Percentiles rank a stretch among this genome's conserved stretches.
Evolutionary conservation across 1,140 invertebrate species (phyloP).

Genomic region (Zophobas morio): DNA sequence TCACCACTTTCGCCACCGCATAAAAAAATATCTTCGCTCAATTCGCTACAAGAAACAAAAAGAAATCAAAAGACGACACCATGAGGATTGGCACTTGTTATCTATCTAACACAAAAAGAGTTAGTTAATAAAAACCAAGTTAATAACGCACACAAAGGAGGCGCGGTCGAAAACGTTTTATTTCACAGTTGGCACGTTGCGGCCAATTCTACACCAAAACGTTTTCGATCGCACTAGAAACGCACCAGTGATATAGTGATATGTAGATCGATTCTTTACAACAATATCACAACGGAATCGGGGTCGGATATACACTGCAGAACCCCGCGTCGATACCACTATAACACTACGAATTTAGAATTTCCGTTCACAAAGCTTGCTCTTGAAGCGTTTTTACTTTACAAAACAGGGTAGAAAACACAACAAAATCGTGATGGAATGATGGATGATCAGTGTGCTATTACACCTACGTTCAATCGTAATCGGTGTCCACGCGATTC

Average conservation of each 20-base stretch:
- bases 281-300: slow-evolving; percentile 6
- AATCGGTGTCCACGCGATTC: slow-evolving; percentile 66
- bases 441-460: slow-evolving; percentile 61
- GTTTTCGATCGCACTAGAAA: background rate
- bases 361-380: slow-evolving; percentile 39
- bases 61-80: slow-evolving; percentile 17
- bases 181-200: no score
- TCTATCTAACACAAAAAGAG: slow-evolving; percentile 24
- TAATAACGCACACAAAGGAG: slow-evolving; percentile 16
- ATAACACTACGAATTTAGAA: slow-evolving; percentile 39
- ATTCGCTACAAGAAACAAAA: slow-evolving; percentile 38
- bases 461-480: slow-evolving; percentile 62
- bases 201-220: no score
- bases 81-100: slow-evolving; percentile 31
- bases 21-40: slow-evolving; percentile 43
- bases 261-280: slow-evolving; percentile 16
- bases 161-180: no score
- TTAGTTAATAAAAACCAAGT: slow-evolving; percentile 50
- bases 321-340: slow-evolving; percentile 15
- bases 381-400: slow-evolving; percentile 9
- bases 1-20: slow-evolving; percentile 49
- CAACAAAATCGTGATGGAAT: slow-evolving; percentile 38
- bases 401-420: slow-evolving; percentile 38
- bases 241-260: slow-evolving; percentile 39
- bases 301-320: background rate